A percentile compares a stretch with the other conserved stretches of the same genome.
phyloP scores from a whole-genome alignment of 2,113 vertebrate species.

The Cygnus atratus region DNA sequence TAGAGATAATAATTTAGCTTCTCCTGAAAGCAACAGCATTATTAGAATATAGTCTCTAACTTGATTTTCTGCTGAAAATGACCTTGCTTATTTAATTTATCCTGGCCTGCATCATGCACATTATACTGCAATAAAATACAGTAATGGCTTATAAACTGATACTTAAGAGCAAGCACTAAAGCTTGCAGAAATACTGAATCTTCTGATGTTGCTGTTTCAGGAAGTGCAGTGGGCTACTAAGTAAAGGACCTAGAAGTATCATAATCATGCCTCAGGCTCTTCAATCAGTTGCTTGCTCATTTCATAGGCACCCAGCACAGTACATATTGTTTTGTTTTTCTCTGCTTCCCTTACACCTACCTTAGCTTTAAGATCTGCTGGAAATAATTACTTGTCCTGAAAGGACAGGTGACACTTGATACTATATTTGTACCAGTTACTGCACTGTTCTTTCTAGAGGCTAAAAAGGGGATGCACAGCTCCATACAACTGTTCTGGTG shows the following conservation, averaged over 20 bases:
- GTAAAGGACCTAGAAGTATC: not conserved
- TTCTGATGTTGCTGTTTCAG: not conserved
- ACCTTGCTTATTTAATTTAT: conserved; percentile 6
- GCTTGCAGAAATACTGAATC: not conserved
- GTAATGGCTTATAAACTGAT: not conserved
- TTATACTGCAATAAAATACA: not conserved
- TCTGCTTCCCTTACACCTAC: not conserved
- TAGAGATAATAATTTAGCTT: not conserved
- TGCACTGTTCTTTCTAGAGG: not conserved
- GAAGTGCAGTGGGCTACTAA: not conserved
- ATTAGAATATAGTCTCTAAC: conserved; percentile 1
- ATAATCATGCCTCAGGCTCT: not conserved
- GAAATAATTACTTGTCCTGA: not conserved
- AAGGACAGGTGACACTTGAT: not conserved
- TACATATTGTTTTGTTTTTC: not conserved
- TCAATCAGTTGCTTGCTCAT: not conserved
- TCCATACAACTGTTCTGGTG: not conserved
- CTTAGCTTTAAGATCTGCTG: not conserved
- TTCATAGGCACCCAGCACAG: not conserved
- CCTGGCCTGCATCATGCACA: not conserved
- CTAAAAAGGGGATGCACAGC: not conserved
- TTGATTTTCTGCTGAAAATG: conserved; percentile 10
- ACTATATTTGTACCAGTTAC: fast-evolving
- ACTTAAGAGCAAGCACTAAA: not conserved
- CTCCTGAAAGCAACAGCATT: not conserved